Base-by-base conservation (phyloP, 2,113 vertebrate species). In the Mionectes macconnelli region DNA sequence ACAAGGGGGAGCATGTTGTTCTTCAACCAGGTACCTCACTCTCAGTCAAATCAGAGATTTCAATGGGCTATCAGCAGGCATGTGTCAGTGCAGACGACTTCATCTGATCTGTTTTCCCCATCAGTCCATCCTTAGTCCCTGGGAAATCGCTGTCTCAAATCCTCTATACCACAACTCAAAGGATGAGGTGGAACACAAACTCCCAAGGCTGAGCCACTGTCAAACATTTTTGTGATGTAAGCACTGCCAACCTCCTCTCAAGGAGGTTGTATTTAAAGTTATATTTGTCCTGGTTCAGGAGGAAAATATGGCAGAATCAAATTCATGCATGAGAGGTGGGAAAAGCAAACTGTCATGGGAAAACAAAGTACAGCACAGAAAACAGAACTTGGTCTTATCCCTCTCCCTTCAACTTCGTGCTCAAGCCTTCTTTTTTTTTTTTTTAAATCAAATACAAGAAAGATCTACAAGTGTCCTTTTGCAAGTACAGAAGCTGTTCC, bases 1-100 rank as follows among this genome's bases (percentile, higher is more conserved):
- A 56, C 68, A 31, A 4, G 18, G 16, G 27, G 25, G 21, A 63
- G 17, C 0, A 0, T 28, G 42, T n/a, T 1, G 0, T 73, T 70
- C 62, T 67, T 73, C 78, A 80, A 6, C 33, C 5, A 4, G 45
- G 20, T 35, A 85, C 66, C 42, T 62, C 1, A 0, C 31, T 67
- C 72, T 42, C 20, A 28, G 66, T 66, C 10, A 28, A 88, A 84
- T n/a, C 6, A 2, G 37, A 66, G 35, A 25, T 42, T 53, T 70
- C 50, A 55, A 2, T 2, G 37, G 53, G 33, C 18, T 8, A 1
- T 31, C 84, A 74, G 35, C n/a, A 31, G n/a, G 57, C 7, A 15
- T 1, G 1, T 17, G 10, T 10, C 84, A 53, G 37, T 14, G 37
- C 35, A 62, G 25, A 9, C 2, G 13, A 23, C 4, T 30, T 53